phyloP scores from a whole-genome alignment of 2,113 vertebrate genomes.

The Psettodes erumei region DNA sequence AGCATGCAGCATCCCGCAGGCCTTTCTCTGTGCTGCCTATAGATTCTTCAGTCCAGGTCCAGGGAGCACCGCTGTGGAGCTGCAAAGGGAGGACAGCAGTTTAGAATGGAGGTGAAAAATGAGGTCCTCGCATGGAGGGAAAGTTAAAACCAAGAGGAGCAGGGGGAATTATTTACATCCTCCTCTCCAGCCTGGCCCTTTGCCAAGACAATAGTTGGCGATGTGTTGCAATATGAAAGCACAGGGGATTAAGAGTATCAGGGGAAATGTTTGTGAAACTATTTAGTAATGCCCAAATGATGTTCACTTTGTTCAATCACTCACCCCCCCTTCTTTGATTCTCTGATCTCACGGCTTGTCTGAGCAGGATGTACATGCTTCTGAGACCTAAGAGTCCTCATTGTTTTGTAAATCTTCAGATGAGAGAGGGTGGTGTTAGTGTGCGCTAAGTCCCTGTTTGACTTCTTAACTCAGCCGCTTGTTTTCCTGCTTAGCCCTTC shows the following conservation, averaged over 20 bases:
- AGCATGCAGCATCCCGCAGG: slow-evolving; percentile 67
- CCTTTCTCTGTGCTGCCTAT: slow-evolving; percentile 70
- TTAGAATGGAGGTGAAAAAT: slow-evolving; percentile 76
- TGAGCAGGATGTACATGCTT: slow-evolving; percentile 43
- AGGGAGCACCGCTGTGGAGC: slow-evolving; percentile 54
- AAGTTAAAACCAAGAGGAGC: slow-evolving; percentile 53
- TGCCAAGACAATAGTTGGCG: slow-evolving; percentile 50
- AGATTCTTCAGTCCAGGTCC: slow-evolving; percentile 57
- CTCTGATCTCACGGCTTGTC: slow-evolving; percentile 49
- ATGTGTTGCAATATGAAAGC: slow-evolving; percentile 50
- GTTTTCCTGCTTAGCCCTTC: slow-evolving; percentile 72
- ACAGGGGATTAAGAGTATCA: slow-evolving; percentile 53
- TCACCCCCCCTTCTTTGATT: slow-evolving; percentile 44
- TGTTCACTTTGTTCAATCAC: slow-evolving; percentile 37
- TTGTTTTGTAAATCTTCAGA: slow-evolving; percentile 76
- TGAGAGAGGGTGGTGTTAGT: slow-evolving; percentile 52
- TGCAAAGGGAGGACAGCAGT: slow-evolving; percentile 59
- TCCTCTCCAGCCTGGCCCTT: slow-evolving; percentile 34
- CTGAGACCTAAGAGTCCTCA: slow-evolving; percentile 28
- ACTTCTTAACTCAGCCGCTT: slow-evolving; percentile 76
- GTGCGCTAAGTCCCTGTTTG: slow-evolving; percentile 69
- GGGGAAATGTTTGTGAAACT: slow-evolving; percentile 53
- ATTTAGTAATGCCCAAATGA: slow-evolving; percentile 48
- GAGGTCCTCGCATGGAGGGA: slow-evolving; percentile 49
- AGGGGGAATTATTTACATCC: slow-evolving; percentile 58